A percentile compares a stretch with the other conserved stretches of the same genome.
Conservation (phyloP, 1,140 invertebrate genomes). For the Gonioctena quinquepunctata region DNA sequence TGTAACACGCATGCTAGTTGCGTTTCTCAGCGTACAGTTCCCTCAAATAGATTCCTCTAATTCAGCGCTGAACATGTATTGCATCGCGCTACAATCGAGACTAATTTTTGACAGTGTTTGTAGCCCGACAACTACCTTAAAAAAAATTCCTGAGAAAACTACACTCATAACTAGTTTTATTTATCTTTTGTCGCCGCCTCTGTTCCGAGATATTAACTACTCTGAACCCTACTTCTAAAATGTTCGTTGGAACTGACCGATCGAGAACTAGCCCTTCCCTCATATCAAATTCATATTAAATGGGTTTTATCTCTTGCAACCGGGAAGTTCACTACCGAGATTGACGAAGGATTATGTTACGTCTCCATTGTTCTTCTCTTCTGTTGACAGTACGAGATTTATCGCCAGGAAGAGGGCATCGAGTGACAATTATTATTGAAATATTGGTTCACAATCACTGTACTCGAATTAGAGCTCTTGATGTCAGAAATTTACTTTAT, state of each 20-base stretch:
- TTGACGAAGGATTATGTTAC: conserved; percentile 4
- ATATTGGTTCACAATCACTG: too few relatives aligned
- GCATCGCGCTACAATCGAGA: too few relatives aligned
- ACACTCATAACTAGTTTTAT: not conserved
- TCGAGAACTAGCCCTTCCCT: not conserved
- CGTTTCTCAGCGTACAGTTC: too few relatives aligned
- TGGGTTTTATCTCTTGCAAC: not conserved
- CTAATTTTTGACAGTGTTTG: too few relatives aligned
- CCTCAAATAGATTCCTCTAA: too few relatives aligned
- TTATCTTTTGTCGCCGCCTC: not conserved
- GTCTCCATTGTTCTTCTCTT: not conserved
- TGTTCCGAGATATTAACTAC: not conserved
- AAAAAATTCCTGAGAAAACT: too few relatives aligned
- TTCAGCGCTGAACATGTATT: too few relatives aligned
- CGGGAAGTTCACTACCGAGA: not conserved
- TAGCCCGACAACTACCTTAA: too few relatives aligned
- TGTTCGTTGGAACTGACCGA: not conserved
- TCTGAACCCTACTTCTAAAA: not conserved
- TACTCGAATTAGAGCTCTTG: too few relatives aligned
- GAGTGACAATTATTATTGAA: not conserved
- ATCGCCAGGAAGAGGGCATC: not conserved
- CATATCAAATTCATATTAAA: conserved; percentile 12
- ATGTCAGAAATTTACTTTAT: too few relatives aligned
- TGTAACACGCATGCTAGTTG: too few relatives aligned
- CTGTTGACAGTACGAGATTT: not conserved